Base-by-base conservation (phyloP, 2,797 vertebrate species). In the Danio kyathit region DNA sequence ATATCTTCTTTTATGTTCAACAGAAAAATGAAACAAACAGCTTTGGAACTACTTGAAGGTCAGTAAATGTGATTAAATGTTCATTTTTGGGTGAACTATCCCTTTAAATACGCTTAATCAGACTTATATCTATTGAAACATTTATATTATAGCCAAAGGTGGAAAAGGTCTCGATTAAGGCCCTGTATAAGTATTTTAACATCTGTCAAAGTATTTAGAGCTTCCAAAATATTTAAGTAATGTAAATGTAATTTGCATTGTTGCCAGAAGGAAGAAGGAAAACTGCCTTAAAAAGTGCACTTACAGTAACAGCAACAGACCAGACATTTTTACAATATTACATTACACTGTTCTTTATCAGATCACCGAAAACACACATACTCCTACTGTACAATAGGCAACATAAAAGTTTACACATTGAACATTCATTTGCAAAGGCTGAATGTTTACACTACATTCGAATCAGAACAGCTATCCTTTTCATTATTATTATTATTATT, bases 221-320 rank as follows among this genome's bases (percentile, higher is more conserved):
- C 60, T 65, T 48, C 14, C 64, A 51, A 77, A 69, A 59, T 7
- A 14, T 49, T 67, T 48, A 14, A 48, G 64, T 17, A 17, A 67
- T 57, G 41, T 59, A 77, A 78, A 19, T 7, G n/a, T 49, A 52
- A n/a, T 16, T 7, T 44, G 44, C 43, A 71, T 19, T 52, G n/a
- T 72, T 66, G 17, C 60, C 10, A 63, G 54, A 70, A 79, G 17
- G 46, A 79, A 79, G 66, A 46, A 72, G 59, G 67, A 79, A 72
- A 72, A 6, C 29, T 49, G 54, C 10, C 14, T 48, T 40, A 61
- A 49, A 17, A 70, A 51, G n/a, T 43, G n/a, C 12, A 40, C 7
- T 16, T 60, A 63, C 38, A 38, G 19, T 29, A 10, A 14, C 12
- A 13, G 6, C 46, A 41, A 13, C 13, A 60, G 14, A 6, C 5